Conservation (phyloP, 2,797 vertebrate genomes). For the Pogonophryne albipinna region DNA sequence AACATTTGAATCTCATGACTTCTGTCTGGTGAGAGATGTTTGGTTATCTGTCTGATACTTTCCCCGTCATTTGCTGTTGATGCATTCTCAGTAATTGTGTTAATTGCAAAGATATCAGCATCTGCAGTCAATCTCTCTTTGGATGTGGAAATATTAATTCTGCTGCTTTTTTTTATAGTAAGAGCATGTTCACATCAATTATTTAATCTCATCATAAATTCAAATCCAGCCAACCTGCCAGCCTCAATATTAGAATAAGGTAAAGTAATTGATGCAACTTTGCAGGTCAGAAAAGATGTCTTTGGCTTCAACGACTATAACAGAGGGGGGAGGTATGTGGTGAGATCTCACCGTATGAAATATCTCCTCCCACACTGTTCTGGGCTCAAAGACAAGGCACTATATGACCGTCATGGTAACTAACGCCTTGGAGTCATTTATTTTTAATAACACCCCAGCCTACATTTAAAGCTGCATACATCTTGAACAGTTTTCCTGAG, state of each 20-base stretch:
- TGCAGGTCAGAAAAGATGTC: constrained; percentile 36
- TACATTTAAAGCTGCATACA: constrained; percentile 12
- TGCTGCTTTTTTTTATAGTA: too few relatives aligned
- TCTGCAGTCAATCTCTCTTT: background rate
- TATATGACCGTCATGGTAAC: constrained; percentile 21
- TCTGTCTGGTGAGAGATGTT: constrained; percentile 25
- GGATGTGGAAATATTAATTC: too few relatives aligned
- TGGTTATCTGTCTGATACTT: constrained; percentile 5
- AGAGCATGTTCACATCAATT: constrained; percentile 22
- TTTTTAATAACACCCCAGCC: constrained; percentile 24
- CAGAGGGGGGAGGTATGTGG: constrained; percentile 54
- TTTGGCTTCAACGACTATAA: constrained; percentile 43
- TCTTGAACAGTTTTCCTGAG: background rate
- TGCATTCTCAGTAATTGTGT: constrained; percentile 36
- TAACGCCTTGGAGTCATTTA: constrained; percentile 6
- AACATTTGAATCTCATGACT: constrained; percentile 10
- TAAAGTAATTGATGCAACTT: constrained; percentile 52
- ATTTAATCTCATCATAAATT: constrained; percentile 29
- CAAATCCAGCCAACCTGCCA: background rate
- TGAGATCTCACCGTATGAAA: constrained; percentile 44
- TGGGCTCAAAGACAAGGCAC: constrained; percentile 55
- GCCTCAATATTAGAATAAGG: constrained; percentile 20
- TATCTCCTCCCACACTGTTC: constrained; percentile 68
- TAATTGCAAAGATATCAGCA: background rate
- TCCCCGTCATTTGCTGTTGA: constrained; percentile 14